A percentile compares a stretch with the other conserved stretches of the same genome.
Evolutionary conservation across 2,888 invertebrate genomes (phyloP).

Genomic region (Chironomus riparius): DNA sequence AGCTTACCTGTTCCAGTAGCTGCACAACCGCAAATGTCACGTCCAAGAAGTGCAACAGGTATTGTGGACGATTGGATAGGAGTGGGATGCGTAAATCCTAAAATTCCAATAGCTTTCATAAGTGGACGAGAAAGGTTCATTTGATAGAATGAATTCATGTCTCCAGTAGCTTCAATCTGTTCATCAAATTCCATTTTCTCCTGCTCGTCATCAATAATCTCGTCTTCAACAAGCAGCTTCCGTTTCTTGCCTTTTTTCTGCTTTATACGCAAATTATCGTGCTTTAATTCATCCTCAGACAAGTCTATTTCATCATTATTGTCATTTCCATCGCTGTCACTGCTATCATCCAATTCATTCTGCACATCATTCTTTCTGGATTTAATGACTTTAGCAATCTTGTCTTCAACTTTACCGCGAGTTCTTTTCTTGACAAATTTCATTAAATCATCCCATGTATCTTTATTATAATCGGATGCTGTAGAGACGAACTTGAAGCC

Average conservation of each 20-base stretch:
- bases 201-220: conserved; percentile 40
- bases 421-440: conserved; percentile 73
- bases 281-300: conserved; percentile 69
- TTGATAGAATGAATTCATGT: conserved; percentile 71
- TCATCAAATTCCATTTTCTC: conserved; percentile 38
- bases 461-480: conserved; percentile 69
- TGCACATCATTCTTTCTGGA: conserved; percentile 43
- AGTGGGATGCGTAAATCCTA: conserved; percentile 90
- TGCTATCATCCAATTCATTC: conserved; percentile 32
- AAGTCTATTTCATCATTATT: conserved; percentile 51
- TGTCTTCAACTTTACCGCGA: conserved; percentile 73
- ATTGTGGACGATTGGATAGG: conserved; percentile 95
- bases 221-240: conserved; percentile 41
- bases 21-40: conserved; percentile 97
- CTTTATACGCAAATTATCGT: conserved; percentile 59
- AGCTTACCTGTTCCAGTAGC: conserved; percentile 77
- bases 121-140: conserved; percentile 94
- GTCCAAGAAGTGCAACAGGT: conserved; percentile 83
- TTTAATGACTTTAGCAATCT: conserved; percentile 56
- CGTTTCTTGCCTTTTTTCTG: conserved; percentile 49
- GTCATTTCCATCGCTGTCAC: conserved; percentile 29
- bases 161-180: conserved; percentile 48
- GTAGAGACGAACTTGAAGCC: conserved; percentile 72
- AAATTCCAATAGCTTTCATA: conserved; percentile 76
- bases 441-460: conserved; percentile 69